phyloP scores from a whole-genome alignment of 2,888 invertebrate species.

The Eristalis pertinax region DNA sequence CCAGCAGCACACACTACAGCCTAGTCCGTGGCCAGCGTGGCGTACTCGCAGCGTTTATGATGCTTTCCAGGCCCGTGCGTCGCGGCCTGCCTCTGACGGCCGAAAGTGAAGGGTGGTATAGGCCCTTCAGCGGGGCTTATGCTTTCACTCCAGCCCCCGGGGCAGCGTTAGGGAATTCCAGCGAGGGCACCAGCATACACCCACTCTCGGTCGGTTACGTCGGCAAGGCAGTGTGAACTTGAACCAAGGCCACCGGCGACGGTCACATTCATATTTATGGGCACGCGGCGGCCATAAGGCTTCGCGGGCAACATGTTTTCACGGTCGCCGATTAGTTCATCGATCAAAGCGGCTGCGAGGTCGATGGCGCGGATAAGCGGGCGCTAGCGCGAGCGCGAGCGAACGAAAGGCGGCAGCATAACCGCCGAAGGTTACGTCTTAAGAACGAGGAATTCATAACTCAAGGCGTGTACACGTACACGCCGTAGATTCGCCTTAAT shows the following conservation, averaged over 20 bases:
- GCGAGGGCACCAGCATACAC: neutral
- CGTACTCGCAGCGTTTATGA: slow-evolving; percentile 65
- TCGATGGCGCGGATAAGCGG: slow-evolving; percentile 1
- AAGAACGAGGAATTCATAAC: slow-evolving; percentile 16
- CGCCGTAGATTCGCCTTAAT: neutral
- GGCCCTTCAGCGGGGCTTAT: neutral
- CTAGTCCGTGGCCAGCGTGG: slow-evolving; percentile 37
- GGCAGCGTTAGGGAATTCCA: slow-evolving; percentile 8
- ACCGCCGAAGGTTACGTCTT: slow-evolving; percentile 6
- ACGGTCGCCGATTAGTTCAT: slow-evolving; percentile 43
- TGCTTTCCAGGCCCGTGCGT: slow-evolving; percentile 39
- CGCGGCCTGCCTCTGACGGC: too few species aligned
- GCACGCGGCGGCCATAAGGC: neutral
- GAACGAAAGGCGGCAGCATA: neutral
- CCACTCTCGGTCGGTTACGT: neutral
- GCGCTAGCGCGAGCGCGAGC: neutral
- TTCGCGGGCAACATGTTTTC: slow-evolving; percentile 27
- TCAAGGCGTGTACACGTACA: neutral
- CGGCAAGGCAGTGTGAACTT: slow-evolving; percentile 2
- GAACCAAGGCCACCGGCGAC: slow-evolving; percentile 9
- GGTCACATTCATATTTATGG: slow-evolving; percentile 20
- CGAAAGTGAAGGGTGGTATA: too few species aligned
- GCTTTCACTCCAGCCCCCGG: too few species aligned
- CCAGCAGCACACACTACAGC: neutral
- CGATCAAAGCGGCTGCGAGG: slow-evolving; percentile 15